Base-by-base conservation (phyloP, 2,888 invertebrate genomes). In the Apodemia mormo region DNA sequence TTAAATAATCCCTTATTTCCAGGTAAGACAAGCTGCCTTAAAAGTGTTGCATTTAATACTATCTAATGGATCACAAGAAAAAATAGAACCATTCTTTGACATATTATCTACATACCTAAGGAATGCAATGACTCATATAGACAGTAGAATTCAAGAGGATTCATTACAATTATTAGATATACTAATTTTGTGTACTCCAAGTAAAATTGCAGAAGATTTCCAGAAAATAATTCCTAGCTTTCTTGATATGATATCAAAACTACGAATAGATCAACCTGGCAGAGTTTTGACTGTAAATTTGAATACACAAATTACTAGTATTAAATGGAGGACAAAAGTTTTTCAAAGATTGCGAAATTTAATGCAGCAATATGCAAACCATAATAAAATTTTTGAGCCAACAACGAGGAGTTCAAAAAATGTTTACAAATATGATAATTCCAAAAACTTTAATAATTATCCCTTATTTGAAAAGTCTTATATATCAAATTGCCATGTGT, bases 121-220 rank as follows among this genome's bases (percentile, higher is more conserved):
- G 68, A 98, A 98, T 90, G 96, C 97, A 0, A 97, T 98, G 97
- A 98, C 98, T 0, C 97, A 98, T 80, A 96, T 98, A 72, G 95
- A 97, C 82, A 94, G 94, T 12, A 93, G 94, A 67, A 96, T 98
- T 73, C 97, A 97, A 82, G 96, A 97, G 82, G 98, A 98, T 85
- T 97, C 98, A 0, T 89, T 98, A 0, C 82, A 95, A 0, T 94
- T 98, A 75, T 88, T 98, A 29, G 98, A 98, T 81, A 93, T 96
- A 61, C 91, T 98, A n/a, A 85, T 97, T 14, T 90, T 94, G 58
- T 94, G 95, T 77, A 94, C 95, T 69, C 96, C 96, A 2, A 82
- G 85, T 7, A 91, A 97, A 66, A 94, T 98, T 2, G 95, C 95
- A 0, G 88, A 94, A 69, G 95, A 96, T 80, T 95, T 96, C 71